Evolutionary conservation across 2,888 invertebrate species (phyloP), one percentile per base, ranked within the genome.

Genomic region (Eupithecia centaureata): DNA sequence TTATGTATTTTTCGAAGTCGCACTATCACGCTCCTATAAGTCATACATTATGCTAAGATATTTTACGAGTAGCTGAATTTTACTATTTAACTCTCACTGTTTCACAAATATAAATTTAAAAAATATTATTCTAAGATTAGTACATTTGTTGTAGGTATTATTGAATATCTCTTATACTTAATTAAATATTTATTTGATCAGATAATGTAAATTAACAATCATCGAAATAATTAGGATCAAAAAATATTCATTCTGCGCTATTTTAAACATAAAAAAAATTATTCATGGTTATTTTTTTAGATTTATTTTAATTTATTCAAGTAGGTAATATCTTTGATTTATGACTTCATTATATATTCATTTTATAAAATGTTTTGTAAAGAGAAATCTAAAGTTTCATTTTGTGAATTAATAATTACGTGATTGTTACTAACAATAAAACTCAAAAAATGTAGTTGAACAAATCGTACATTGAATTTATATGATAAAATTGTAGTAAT

Each of bases 11-110:
- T 77, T n/a, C n/a, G 77, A 80, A 73, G 74, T 77, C 80, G 84
- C 85, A 86, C 84, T 81, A 79, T 81, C 75, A 80, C 86, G 87
- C 87, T 87, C 84, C 84, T 89, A 86, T 89, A 86, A 42, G 18
- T 27, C 74, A 86, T 82, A 85, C 5, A 27, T 56, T n/a, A 56
- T 30, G 28, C 27, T 56, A 56, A 75, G 74, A 51, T 71, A 79
- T 80, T 78, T 79, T 81, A 82, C 72, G 79, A 84, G 85, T 91
- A 89, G 88, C 78, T 73, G 82, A 78, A 82, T 85, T 88, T 89
- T 89, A 87, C 86, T 86, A 84, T 86, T n/a, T 84, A 84, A 84
- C 82, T 86, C 82, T 89, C 89, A 90, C 86, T 84, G 77, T 90
- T 88, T 88, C 86, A 86, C 87, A 89, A 84, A 86, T 86, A 84